These are phyloP conservation scores for Tetraneura akinire DNA, from an alignment of 1,140 invertebrate species.

Conservation along the genomic window DNA sequence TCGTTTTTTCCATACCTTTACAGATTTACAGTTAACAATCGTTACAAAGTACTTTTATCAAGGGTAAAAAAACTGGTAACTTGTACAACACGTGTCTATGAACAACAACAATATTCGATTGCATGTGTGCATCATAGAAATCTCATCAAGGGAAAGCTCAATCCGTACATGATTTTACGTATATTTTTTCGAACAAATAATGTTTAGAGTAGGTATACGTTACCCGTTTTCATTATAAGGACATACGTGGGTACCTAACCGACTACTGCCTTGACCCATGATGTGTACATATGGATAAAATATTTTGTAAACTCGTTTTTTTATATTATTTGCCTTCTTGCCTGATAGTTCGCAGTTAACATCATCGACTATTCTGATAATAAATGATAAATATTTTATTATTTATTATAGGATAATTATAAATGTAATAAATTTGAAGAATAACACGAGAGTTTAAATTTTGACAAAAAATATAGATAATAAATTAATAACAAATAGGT, in stretches of 20 bases:
- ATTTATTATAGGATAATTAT: no score
- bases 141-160: neutral
- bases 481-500: no score
- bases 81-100: neutral
- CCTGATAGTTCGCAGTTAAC: no score
- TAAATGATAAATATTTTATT: no score
- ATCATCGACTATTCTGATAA: no score
- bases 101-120: neutral
- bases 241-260: neutral
- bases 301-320: slow-evolving; percentile 15
- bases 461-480: no score
- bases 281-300: neutral
- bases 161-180: neutral
- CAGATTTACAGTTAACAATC: neutral
- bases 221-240: neutral
- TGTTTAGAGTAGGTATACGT: no score
- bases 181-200: neutral
- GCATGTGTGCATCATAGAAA: neutral
- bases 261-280: slow-evolving; percentile 1
- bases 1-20: no score
- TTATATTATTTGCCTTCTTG: no score
- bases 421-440: no score
- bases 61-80: neutral
- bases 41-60: neutral
- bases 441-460: no score